These are phyloP conservation scores for Cirrhinus mrigala DNA, from an alignment of 2,797 vertebrate genomes.

Conservation along the genomic window DNA sequence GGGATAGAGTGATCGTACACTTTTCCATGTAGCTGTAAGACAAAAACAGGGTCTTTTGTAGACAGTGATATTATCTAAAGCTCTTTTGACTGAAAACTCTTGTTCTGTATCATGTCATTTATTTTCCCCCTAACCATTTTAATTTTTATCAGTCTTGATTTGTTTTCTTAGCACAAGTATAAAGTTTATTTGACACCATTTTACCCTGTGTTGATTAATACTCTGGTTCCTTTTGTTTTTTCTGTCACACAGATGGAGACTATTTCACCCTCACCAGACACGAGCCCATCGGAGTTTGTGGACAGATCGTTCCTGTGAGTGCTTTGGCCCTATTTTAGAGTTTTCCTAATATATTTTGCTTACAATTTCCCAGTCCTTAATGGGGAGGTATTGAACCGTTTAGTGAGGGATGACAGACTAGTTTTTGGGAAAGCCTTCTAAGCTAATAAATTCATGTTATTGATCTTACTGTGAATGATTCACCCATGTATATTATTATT, in stretches of 20 bases:
- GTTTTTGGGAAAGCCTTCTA: not conserved
- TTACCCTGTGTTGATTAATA: conserved; percentile 6
- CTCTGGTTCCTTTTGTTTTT: conserved; percentile 68
- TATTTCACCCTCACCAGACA: conserved; percentile 98
- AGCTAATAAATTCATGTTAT: not conserved
- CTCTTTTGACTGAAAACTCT: conserved; percentile 2
- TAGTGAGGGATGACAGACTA: not conserved
- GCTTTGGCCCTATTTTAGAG: conserved; percentile 78
- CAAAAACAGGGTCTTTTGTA: conserved; percentile 11
- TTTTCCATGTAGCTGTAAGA: conserved; percentile 39
- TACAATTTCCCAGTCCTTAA: conserved; percentile 55
- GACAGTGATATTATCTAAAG: not conserved
- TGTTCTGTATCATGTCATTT: not conserved
- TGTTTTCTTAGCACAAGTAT: not conserved
- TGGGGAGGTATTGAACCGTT: not conserved
- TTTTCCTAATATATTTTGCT: not conserved
- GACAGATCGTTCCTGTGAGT: conserved; percentile 99
- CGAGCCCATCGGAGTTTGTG: conserved; percentile 98
- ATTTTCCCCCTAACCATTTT: conserved; percentile 12
- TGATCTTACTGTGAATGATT: conserved; percentile 2
- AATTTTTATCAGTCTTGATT: conserved; percentile 4
- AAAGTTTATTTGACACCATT: not conserved
- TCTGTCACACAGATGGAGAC: conserved; percentile 88
- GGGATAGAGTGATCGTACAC: not conserved
- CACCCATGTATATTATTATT: not conserved